These are phyloP conservation scores for Halcyon chelicuti DNA, from an alignment of 2,797 vertebrate genomes.

Conservation along the genomic window DNA sequence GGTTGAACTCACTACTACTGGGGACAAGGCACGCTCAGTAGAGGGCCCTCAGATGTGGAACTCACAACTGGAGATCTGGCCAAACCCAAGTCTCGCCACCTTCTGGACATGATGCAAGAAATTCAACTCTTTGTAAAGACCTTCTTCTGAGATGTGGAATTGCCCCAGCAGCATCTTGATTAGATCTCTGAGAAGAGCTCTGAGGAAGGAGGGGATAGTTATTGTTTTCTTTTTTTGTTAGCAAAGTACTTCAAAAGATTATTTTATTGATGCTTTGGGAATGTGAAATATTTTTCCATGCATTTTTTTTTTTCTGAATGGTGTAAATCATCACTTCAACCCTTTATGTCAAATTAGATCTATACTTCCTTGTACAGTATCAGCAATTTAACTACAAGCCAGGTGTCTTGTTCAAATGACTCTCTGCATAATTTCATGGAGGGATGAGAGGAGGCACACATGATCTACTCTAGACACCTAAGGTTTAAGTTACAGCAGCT, in stretches of 20 bases:
- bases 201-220: constrained; percentile 73
- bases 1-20: constrained; percentile 63
- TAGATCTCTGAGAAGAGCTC: constrained; percentile 70
- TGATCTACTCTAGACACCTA: background rate
- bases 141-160: constrained; percentile 72
- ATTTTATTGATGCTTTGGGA: constrained; percentile 56
- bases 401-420: background rate
- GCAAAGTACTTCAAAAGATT: constrained; percentile 35
- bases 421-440: background rate
- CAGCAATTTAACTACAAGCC: background rate
- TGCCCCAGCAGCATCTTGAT: constrained; percentile 74
- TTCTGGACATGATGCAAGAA: constrained; percentile 75
- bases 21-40: constrained; percentile 72
- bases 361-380: background rate
- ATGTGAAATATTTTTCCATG: constrained; percentile 50
- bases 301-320: background rate
- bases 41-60: constrained; percentile 69
- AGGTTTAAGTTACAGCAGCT: background rate
- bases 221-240: constrained; percentile 68
- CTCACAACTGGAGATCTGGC: constrained; percentile 72
- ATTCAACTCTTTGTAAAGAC: constrained; percentile 74
- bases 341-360: background rate
- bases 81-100: constrained; percentile 72
- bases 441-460: background rate
- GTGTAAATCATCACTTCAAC: constrained; percentile 11